Percentiles rank a stretch among this genome's conserved stretches.
Conservation (phyloP, 2,113 vertebrate species). For the Galbula dea region DNA sequence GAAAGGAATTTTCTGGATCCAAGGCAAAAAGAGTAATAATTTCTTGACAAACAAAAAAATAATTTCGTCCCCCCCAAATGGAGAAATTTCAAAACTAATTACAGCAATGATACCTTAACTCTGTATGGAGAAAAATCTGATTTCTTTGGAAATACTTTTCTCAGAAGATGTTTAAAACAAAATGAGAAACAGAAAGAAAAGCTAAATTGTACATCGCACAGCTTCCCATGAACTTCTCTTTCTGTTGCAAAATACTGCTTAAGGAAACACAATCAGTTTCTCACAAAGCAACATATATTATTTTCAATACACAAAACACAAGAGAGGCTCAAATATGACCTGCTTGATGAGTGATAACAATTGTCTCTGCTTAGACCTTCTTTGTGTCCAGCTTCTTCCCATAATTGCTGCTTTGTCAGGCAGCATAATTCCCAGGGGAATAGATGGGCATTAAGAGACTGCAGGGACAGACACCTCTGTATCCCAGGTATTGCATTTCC, state of each 20-base stretch:
- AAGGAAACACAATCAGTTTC: neutral
- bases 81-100: constrained; percentile 7
- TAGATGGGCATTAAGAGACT: neutral
- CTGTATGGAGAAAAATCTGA: neutral
- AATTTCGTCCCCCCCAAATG: neutral
- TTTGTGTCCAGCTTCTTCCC: constrained; percentile 4
- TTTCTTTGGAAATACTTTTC: constrained; percentile 13
- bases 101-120: neutral
- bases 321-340: neutral
- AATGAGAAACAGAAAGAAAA: neutral
- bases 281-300: neutral
- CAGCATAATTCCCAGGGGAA: neutral
- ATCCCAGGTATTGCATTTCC: neutral
- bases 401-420: neutral
- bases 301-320: neutral
- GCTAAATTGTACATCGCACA: neutral
- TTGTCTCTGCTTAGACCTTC: neutral
- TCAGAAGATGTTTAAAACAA: neutral
- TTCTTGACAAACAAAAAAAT: neutral
- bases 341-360: neutral
- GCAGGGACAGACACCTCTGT: neutral
- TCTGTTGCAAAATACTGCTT: neutral
- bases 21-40: neutral
- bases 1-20: neutral
- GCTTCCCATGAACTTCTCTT: neutral